Evolutionary conservation across 2,113 vertebrate genomes (phyloP), one percentile per base, ranked within the genome.

Genomic region (Apodemus speciosus): DNA sequence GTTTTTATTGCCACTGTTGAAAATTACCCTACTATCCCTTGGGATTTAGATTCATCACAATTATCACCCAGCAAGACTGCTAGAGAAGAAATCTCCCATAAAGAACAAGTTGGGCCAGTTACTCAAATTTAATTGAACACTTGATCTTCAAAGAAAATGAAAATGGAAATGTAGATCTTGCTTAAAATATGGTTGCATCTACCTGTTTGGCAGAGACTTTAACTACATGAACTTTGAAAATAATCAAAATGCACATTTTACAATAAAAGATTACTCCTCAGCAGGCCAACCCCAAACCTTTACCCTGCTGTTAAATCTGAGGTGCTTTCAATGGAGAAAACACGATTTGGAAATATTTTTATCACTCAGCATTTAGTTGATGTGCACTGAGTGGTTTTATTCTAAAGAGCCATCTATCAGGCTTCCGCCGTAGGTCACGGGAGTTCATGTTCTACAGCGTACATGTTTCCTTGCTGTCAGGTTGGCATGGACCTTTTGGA

Each of bases 11-110:
- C 49, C 86, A 85, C 49, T 92, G 71, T 90, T 90, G 72, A 92
- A 92, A 97, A 96, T 56, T 21, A 71, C 89, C 23, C 68, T 83
- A 93, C 46, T 38, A 96, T 87, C 86, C 76, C 90, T 92, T 27
- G 90, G 87, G 46, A 89, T 20, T 80, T 89, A 89, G 64, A 94
- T 96, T 83, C 64, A 7, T 40, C 49, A 90, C 85, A 96, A 92
- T 97, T 85, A 95, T 43, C 66, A 93, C 89, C 90, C 95, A 88
- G 90, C 66, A 96, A 96, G 60, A 95, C 49, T 84, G 68, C 30
- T 85, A 85, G 6, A 76, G 89, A 93, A 96, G 96, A 96, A 13
- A 0, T 88, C 38, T 89, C 85, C 95, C 86, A 49, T 58, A 92
- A n/a, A 96, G 21, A 90, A 96, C 72, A 92, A 72, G 79, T 64